These are phyloP conservation scores for Drosophila santomea DNA, from an alignment of 1,140 invertebrate species.

Conservation along the genomic window DNA sequence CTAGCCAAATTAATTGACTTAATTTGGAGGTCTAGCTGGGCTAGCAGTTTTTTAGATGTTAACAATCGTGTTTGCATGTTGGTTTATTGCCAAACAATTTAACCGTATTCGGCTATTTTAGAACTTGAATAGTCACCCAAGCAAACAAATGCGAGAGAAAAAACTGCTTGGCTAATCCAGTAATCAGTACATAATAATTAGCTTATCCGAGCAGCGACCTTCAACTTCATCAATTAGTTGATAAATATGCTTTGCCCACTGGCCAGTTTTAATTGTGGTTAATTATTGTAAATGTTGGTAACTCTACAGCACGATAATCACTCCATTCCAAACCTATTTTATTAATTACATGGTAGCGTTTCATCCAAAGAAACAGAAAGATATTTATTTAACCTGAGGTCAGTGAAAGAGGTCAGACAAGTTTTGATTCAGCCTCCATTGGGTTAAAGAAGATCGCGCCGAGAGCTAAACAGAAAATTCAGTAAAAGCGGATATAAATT, in stretches of 20 bases:
- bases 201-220: slow-evolving; percentile 45
- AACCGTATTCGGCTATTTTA: slow-evolving; percentile 5
- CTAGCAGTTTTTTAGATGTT: slow-evolving; percentile 52
- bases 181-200: slow-evolving; percentile 49
- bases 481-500: slow-evolving; percentile 45
- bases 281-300: slow-evolving; percentile 68
- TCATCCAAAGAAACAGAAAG: slow-evolving; percentile 29
- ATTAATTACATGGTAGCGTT: slow-evolving; percentile 44
- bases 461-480: slow-evolving; percentile 15
- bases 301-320: slow-evolving; percentile 33
- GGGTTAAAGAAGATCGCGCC: slow-evolving; percentile 37
- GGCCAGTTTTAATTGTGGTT: slow-evolving; percentile 48
- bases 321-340: slow-evolving; percentile 25
- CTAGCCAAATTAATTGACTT: slow-evolving; percentile 68
- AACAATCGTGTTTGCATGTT: slow-evolving; percentile 66
- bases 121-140: slow-evolving; percentile 32
- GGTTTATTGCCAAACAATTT: slow-evolving; percentile 23
- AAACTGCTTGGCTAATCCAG: slow-evolving; percentile 16
- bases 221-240: slow-evolving; percentile 52
- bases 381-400: slow-evolving; percentile 29
- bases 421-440: slow-evolving; percentile 40
- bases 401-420: slow-evolving; percentile 33
- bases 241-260: slow-evolving; percentile 40
- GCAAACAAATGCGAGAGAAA: slow-evolving; percentile 1
- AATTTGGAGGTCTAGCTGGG: slow-evolving; percentile 29